Conservation (phyloP, 2,888 invertebrate genomes). For the Macropis europaea region DNA sequence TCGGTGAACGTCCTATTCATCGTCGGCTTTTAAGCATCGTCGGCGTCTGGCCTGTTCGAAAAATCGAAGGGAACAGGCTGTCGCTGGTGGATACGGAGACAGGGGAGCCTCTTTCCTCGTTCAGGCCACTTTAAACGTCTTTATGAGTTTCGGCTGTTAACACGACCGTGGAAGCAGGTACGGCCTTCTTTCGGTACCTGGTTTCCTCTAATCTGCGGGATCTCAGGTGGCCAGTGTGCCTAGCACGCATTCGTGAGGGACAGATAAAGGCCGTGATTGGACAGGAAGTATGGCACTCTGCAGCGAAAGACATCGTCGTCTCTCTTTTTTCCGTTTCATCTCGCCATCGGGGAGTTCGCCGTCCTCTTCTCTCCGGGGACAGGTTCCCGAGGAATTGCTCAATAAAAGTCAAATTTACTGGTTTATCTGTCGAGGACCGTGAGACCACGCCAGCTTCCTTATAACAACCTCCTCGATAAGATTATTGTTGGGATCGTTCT, state of each 20-base stretch:
- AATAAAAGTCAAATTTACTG: slow-evolving; percentile 35
- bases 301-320: slow-evolving; percentile 16
- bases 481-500: too few relatives aligned
- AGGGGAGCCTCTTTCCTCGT: slow-evolving; percentile 10
- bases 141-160: slow-evolving; percentile 79
- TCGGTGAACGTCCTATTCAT: slow-evolving; percentile 71
- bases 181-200: slow-evolving; percentile 49
- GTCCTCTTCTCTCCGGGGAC: slow-evolving; percentile 2
- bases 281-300: slow-evolving; percentile 38
- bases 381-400: slow-evolving; percentile 17
- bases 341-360: too few relatives aligned
- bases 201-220: slow-evolving; percentile 66
- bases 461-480: background rate
- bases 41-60: slow-evolving; percentile 49
- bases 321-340: background rate
- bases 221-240: slow-evolving; percentile 68
- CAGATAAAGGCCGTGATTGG: slow-evolving; percentile 71
- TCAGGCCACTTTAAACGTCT: slow-evolving; percentile 76
- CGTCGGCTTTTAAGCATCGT: slow-evolving; percentile 54
- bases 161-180: slow-evolving; percentile 73
- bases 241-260: slow-evolving; percentile 55
- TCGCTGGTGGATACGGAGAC: slow-evolving; percentile 17
- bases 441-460: background rate
- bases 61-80: slow-evolving; percentile 39
- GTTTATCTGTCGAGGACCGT: slow-evolving; percentile 7